A percentile compares a stretch with the other conserved stretches of the same genome.
Conservation (phyloP, 2,888 invertebrate genomes). For the Ypsolopha sequella region DNA sequence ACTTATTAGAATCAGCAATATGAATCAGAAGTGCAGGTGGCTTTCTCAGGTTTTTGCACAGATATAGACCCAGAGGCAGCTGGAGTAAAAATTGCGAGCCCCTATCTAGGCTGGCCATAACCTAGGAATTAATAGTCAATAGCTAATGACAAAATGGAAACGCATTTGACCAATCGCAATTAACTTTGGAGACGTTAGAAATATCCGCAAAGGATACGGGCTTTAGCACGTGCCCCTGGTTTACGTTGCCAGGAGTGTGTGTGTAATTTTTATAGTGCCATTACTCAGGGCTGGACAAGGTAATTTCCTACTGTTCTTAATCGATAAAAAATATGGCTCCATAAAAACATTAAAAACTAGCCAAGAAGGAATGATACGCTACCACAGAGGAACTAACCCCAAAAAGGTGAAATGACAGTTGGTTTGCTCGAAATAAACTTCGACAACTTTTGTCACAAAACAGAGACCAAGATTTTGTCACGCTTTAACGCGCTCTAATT, state of each 20-base stretch:
- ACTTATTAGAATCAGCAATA: constrained; percentile 10
- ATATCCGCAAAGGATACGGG: constrained; percentile 48
- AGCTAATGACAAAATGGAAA: constrained; percentile 66
- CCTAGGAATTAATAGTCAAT: constrained; percentile 63
- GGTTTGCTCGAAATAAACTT: too few species aligned
- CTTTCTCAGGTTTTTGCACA: constrained; percentile 56
- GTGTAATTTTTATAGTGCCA: neutral
- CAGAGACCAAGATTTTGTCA: too few species aligned
- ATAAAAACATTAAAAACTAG: too few species aligned
- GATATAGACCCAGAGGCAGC: constrained; percentile 41
- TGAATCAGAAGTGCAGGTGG: constrained; percentile 52
- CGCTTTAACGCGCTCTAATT: too few species aligned
- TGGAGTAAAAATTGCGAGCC: constrained; percentile 64
- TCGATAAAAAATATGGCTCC: too few species aligned
- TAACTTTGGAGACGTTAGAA: constrained; percentile 44
- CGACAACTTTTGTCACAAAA: too few species aligned
- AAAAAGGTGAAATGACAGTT: too few species aligned
- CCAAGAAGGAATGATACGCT: too few species aligned
- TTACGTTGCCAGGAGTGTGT: neutral
- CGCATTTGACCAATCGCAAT: constrained; percentile 56
- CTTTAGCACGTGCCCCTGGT: constrained; percentile 34
- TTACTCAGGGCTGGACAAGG: too few species aligned
- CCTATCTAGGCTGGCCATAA: constrained; percentile 58
- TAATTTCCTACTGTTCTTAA: too few species aligned
- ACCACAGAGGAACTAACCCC: too few species aligned